phyloP scores from a whole-genome alignment of 37 sponge, comb jelly and placozoan species.

The Mnemiopsis leidyi region DNA sequence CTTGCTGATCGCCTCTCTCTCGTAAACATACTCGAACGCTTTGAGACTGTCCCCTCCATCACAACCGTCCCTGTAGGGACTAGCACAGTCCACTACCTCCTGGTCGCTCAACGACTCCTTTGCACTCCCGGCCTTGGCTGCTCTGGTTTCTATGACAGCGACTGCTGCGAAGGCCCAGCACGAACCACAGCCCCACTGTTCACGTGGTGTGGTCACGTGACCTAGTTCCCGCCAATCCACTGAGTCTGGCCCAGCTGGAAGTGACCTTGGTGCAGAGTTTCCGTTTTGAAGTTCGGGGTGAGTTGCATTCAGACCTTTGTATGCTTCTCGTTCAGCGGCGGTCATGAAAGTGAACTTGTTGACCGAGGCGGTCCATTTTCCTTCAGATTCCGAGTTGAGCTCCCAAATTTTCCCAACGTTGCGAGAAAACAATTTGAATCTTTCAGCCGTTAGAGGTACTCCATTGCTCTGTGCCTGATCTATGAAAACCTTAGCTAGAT shows the following conservation, averaged over 20 bases:
- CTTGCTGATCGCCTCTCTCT: not conserved
- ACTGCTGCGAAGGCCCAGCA: constrained; percentile 37
- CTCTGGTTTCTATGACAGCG: not conserved
- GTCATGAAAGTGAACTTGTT: constrained; percentile 25
- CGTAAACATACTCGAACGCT: not conserved
- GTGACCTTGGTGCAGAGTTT: not conserved
- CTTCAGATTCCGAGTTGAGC: not conserved
- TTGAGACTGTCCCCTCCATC: constrained; percentile 7
- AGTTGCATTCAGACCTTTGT: not conserved
- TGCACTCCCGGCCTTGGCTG: not conserved
- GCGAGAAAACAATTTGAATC: not conserved
- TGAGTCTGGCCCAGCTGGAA: not conserved
- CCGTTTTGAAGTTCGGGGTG: not conserved
- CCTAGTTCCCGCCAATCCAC: not conserved
- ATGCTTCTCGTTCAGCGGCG: not conserved
- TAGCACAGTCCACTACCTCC: constrained; percentile 18
- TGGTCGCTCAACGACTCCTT: not conserved
- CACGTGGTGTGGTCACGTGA: not conserved
- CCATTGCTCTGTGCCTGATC: not conserved
- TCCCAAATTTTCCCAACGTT: not conserved
- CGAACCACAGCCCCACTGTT: not conserved
- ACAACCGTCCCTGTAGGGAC: not conserved
- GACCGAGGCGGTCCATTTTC: not conserved
- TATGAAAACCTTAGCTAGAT: not conserved
- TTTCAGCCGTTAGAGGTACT: not conserved